Percentiles rank a stretch among this genome's conserved stretches.
phyloP scores from a whole-genome alignment of 1,140 invertebrate species.

The Drosophila rhopaloa region DNA sequence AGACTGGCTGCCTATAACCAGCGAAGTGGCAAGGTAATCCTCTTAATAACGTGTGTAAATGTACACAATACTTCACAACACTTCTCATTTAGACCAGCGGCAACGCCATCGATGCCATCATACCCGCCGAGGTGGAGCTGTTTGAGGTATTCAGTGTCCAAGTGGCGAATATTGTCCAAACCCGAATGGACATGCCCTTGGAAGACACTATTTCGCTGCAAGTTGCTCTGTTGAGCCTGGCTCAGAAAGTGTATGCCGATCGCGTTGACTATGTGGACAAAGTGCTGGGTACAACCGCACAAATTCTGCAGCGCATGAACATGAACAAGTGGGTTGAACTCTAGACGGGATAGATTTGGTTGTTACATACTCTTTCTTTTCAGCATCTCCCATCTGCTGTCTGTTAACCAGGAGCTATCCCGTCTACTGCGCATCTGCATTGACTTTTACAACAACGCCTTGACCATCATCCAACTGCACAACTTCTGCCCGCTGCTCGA shows the following conservation, averaged over 20 bases:
- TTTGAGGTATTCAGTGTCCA: conserved; percentile 99
- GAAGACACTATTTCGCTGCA: conserved; percentile 99
- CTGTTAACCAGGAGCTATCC: conserved; percentile 90
- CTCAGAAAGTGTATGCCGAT: conserved; percentile 98
- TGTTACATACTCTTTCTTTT: background rate
- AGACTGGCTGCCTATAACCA: conserved; percentile 94
- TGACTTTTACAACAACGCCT: conserved; percentile 96
- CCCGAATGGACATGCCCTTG: conserved; percentile 95
- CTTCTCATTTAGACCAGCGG: conserved; percentile 86
- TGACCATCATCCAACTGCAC: conserved; percentile 93
- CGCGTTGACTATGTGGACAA: conserved; percentile 98
- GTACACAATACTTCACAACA: background rate
- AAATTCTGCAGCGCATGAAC: conserved; percentile 92
- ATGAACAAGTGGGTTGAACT: conserved; percentile 87
- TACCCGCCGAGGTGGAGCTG: conserved; percentile 95
- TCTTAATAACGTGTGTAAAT: too few species aligned
- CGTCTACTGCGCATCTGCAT: conserved; percentile 97
- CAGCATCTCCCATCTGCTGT: conserved; percentile 76
- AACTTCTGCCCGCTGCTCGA: conserved; percentile 94
- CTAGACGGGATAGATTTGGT: background rate
- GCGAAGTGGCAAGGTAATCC: conserved; percentile 86
- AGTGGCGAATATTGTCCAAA: conserved; percentile 97
- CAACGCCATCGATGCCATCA: conserved; percentile 88
- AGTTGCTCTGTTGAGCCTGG: conserved; percentile 97
- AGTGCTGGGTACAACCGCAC: conserved; percentile 95